Base-by-base conservation (phyloP, 2,888 invertebrate species). In the Formica aserva region DNA sequence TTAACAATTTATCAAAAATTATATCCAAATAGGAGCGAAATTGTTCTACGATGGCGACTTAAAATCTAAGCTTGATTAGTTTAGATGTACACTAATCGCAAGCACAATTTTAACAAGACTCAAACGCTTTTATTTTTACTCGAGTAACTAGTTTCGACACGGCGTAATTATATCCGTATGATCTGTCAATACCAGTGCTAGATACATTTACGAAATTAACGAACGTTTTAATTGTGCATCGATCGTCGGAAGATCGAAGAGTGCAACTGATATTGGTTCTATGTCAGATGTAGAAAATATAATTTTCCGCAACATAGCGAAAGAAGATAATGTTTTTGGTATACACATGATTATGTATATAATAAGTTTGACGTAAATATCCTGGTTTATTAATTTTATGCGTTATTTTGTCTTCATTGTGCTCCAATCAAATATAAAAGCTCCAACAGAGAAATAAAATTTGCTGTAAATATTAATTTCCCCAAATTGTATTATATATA, bases 221-320 rank as follows among this genome's bases (percentile, higher is more conserved):
- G 82, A 89, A 82, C 77, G 48, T 83, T 89, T 89, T 89, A 88
- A 88, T 88, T 84, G 84, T 74, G n/a, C 75, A 89, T 87, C 81
- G 85, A 82, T 62, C 74, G 41, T 63, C 55, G 57, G 48, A 78
- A 60, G 77, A 57, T 66, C 26, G n/a, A 67, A 62, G 81, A 55
- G 22, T 75, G 22, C 45, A 62, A 45, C 8, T 60, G 26, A 52
- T 67, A 67, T 52, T 52, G 63, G 18, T 22, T 32, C n/a, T 15
- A 62, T 48, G 22, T 26, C 9, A 13, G 18, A 13, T 48, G 22
- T 75, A 45, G 6, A 75, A 75, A 65, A 41, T 60, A 4, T 62
- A 57, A 22, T 41, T 41, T n/a, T 41, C 29, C 4, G 4, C 71
- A 18, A 26, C 3, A 38, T 38, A 13, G 22, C 57, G 22, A 57